Evolutionary conservation across 2,113 vertebrate species (phyloP).

Genomic region (Nicator chloris): DNA sequence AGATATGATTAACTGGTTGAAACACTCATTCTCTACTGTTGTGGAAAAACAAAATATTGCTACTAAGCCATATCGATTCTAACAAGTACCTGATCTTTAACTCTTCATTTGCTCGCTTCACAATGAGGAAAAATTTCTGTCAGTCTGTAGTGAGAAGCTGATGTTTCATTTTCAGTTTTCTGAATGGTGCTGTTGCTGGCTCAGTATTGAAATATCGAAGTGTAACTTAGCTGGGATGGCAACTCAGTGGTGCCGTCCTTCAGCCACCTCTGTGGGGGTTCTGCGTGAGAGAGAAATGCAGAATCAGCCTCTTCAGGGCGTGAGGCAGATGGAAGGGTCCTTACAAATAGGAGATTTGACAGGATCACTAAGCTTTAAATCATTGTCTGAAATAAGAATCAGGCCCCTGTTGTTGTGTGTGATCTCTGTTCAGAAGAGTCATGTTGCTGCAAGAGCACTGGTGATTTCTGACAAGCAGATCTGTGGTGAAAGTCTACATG

Average conservation of each 20-base stretch:
- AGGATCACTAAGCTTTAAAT: not conserved
- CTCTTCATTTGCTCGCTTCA: not conserved
- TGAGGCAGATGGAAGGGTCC: not conserved
- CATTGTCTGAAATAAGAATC: not conserved
- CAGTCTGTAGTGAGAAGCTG: not conserved
- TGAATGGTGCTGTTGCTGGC: not conserved
- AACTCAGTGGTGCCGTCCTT: not conserved
- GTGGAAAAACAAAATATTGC: not conserved
- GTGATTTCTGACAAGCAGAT: not conserved
- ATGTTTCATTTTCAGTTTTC: not conserved
- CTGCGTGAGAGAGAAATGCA: not conserved
- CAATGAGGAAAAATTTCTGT: not conserved
- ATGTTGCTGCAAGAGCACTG: not conserved
- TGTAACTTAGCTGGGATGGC: not conserved
- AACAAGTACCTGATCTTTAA: not conserved
- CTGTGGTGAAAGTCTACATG: not conserved
- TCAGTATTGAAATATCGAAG: not conserved
- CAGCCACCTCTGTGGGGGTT: not conserved
- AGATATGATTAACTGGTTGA: not conserved
- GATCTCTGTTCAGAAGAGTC: not conserved
- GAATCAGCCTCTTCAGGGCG: not conserved
- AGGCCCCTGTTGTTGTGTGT: not conserved
- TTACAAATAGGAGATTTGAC: not conserved
- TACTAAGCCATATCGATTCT: slow-evolving; percentile 2
- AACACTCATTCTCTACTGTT: not conserved